phyloP scores from a whole-genome alignment of 2,888 invertebrate species.

The Tetramorium bicarinatum region DNA sequence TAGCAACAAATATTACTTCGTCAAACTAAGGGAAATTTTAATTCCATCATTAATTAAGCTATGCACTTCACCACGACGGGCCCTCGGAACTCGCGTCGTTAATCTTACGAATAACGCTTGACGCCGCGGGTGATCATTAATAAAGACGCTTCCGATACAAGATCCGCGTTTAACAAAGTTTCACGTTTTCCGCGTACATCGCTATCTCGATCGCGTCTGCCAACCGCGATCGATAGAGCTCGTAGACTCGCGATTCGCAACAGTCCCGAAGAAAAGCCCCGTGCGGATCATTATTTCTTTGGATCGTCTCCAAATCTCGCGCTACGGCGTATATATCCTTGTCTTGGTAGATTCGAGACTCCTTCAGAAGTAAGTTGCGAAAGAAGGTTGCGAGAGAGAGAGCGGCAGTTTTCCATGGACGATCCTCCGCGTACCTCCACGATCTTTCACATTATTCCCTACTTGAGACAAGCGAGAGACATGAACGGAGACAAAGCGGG shows the following conservation, averaged over 20 bases:
- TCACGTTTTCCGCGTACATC: slow-evolving; percentile 40
- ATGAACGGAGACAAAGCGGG: slow-evolving; percentile 12
- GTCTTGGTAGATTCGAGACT: slow-evolving; percentile 36
- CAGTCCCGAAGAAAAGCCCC: slow-evolving; percentile 22
- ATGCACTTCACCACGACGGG: slow-evolving; percentile 44
- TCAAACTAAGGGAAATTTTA: slow-evolving; percentile 35
- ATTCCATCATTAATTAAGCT: slow-evolving; percentile 55
- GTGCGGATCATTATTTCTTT: slow-evolving; percentile 47
- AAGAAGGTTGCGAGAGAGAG: slow-evolving; percentile 56
- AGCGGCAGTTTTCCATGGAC: slow-evolving; percentile 58
- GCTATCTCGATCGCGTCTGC: slow-evolving; percentile 40
- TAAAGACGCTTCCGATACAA: slow-evolving; percentile 59
- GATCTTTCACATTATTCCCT: slow-evolving; percentile 73
- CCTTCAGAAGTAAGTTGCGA: slow-evolving; percentile 48
- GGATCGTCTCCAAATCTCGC: slow-evolving; percentile 47
- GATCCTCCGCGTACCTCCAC: slow-evolving; percentile 52
- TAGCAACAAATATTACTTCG: slow-evolving; percentile 40
- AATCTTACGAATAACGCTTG: slow-evolving; percentile 56
- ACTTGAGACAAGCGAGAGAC: slow-evolving; percentile 68
- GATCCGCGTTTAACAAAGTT: slow-evolving; percentile 54
- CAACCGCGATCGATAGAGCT: slow-evolving; percentile 43
- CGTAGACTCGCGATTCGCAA: slow-evolving; percentile 8
- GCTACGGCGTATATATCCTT: slow-evolving; percentile 3
- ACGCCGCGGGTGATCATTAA: slow-evolving; percentile 52
- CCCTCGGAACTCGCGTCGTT: slow-evolving; percentile 49